Evolutionary conservation across 2,888 invertebrate species (phyloP).

Genomic region (Eupeodes luniger): DNA sequence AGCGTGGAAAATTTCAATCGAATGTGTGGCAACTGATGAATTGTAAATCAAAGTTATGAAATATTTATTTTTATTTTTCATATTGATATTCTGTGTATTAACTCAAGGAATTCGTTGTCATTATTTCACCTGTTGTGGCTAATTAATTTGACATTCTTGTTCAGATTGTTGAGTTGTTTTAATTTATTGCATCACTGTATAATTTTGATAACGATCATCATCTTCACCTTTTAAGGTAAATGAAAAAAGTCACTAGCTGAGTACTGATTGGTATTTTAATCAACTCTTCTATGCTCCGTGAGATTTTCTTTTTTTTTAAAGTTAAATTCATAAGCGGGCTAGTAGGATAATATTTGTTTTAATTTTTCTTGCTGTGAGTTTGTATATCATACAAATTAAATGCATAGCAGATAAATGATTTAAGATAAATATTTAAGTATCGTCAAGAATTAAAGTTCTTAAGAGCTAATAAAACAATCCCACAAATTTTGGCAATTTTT

Average conservation of each 20-base stretch:
- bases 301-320: not conserved
- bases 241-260: not conserved
- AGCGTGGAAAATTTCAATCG: constrained; percentile 69
- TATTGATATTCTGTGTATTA: constrained; percentile 20
- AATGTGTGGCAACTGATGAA: constrained; percentile 72
- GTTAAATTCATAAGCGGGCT: not conserved
- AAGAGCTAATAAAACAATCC: too few species aligned
- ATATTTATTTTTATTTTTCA: constrained; percentile 54
- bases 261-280: not conserved
- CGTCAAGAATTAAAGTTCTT: too few species aligned
- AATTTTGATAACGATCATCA: constrained; percentile 7
- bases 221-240: constrained; percentile 5
- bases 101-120: constrained; percentile 50
- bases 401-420: too few species aligned
- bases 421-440: too few species aligned
- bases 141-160: constrained; percentile 49
- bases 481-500: too few species aligned
- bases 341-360: too few species aligned
- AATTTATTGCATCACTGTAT: constrained; percentile 20
- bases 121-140: constrained; percentile 44
- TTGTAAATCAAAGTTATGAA: constrained; percentile 68
- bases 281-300: not conserved
- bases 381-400: too few species aligned
- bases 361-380: too few species aligned
- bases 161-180: not conserved